Percentiles rank a stretch among this genome's conserved stretches.
These are phyloP conservation scores for Drosophila littoralis DNA, from an alignment of 1,140 invertebrate species.

Conservation along the genomic window DNA sequence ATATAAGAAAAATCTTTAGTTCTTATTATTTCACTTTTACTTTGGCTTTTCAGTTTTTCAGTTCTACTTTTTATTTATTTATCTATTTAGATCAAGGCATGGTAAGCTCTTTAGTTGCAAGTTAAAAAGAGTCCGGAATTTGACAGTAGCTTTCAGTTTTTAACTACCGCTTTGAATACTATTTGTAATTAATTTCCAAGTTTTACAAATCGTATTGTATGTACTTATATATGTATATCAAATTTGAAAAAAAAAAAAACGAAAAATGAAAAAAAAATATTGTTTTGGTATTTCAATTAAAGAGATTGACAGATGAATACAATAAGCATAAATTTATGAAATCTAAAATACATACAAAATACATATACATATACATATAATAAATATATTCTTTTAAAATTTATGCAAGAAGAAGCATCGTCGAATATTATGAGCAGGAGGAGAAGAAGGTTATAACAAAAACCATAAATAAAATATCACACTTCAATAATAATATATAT, in stretches of 20 bases:
- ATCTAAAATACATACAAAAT: conserved; percentile 38
- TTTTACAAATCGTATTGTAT: conserved; percentile 28
- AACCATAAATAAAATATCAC: conserved; percentile 69
- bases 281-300: conserved; percentile 25
- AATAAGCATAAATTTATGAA: conserved; percentile 38
- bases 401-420: conserved; percentile 57
- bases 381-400: conserved; percentile 83
- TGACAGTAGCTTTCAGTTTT: conserved; percentile 8
- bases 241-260: conserved; percentile 17
- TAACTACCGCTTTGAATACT: conserved; percentile 32
- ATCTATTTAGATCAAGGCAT: too few relatives aligned
- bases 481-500: conserved; percentile 73
- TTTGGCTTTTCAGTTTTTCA: conserved; percentile 34
- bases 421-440: conserved; percentile 15
- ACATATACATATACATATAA: conserved; percentile 49
- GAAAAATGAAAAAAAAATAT: conserved; percentile 4
- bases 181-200: conserved; percentile 32
- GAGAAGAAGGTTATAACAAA: conserved; percentile 38
- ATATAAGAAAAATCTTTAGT: conserved; percentile 55
- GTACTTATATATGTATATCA: conserved; percentile 11
- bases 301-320: conserved; percentile 30
- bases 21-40: conserved; percentile 48
- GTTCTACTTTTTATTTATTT: conserved; percentile 20
- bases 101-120: too few relatives aligned
- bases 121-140: neutral